Evolutionary conservation across 2,797 vertebrate genomes (phyloP), one percentile per base, ranked within the genome.

Genomic region (Myotis myotis): DNA sequence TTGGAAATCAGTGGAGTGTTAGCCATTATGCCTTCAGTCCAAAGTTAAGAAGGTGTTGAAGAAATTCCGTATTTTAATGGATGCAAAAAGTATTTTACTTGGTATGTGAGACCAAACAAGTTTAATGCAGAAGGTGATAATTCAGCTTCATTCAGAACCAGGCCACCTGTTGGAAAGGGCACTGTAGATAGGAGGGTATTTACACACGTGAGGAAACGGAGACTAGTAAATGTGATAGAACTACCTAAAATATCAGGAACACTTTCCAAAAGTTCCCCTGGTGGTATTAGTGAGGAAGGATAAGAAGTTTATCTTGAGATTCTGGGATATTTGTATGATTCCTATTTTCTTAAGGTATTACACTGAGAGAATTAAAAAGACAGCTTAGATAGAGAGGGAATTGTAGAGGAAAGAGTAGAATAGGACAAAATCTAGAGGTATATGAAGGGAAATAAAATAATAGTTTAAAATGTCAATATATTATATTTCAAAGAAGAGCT

Each of bases 191-290:
- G 8, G 85, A 57, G 22, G 15, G n/a, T 3, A 30, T 2, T 44
- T 20, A 57, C 10, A 64, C 8, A 6, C 0, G 0, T 62, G 8
- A 15, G 19, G 6, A 81, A 82, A 8, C 4, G 44, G 3, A 38
- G 23, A 51, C 9, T 38, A 10, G 10, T n/a, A 1, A 30, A 57
- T 49, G 20, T 70, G 13, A 33, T 11, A 68, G 30, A 62, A 10
- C 10, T 47, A 3, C 6, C 11, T 38, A 20, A 41, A 64, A 3
- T 17, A 38, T 1, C 53, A 17, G 3, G 2, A 25, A n/a, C 2
- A 41, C 10, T 12, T 28, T 6, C 5, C 2, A 44, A 6, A 4
- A 68, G 3, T 23, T 11, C 49, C 23, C 22, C 44, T 30, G 17
- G 6, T n/a, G 7, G 7, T 4, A 19, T 33, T 72, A 64, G 15